A percentile compares a stretch with the other conserved stretches of the same genome.
These are phyloP conservation scores for Otolemur garnettii DNA, from an alignment of 2,113 vertebrate species.

Conservation along the genomic window DNA sequence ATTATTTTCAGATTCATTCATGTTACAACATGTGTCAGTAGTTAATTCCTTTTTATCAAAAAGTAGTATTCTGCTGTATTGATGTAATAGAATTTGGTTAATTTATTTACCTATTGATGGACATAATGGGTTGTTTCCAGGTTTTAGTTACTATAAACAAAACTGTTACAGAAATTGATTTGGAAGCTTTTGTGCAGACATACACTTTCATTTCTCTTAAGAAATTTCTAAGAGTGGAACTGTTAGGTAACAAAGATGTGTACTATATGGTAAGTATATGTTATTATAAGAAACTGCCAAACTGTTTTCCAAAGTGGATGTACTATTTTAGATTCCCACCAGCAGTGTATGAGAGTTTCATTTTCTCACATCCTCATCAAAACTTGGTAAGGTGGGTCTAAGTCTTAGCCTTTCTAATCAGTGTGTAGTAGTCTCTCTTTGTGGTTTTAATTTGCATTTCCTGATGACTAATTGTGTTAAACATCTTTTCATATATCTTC, in stretches of 20 bases:
- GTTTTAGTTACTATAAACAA: slow-evolving; percentile 48
- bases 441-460: slow-evolving; percentile 10
- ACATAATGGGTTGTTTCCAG: neutral
- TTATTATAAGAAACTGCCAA: slow-evolving; percentile 23
- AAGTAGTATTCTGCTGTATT: slow-evolving; percentile 20
- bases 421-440: neutral
- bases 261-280: neutral
- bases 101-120: neutral
- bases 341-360: neutral
- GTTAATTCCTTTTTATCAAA: neutral
- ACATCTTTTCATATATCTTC: neutral
- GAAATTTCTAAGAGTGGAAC: neutral
- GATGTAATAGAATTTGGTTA: neutral
- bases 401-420: slow-evolving; percentile 21
- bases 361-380: neutral
- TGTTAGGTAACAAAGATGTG: neutral
- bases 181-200: neutral
- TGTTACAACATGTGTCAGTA: slow-evolving; percentile 16
- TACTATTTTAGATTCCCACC: neutral
- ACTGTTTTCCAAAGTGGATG: slow-evolving; percentile 26
- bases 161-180: neutral
- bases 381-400: slow-evolving; percentile 18
- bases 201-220: slow-evolving; percentile 37
- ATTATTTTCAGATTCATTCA: slow-evolving; percentile 36
- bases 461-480: neutral